phyloP scores from a whole-genome alignment of 1,140 invertebrate species.

The Musca vetustissima region DNA sequence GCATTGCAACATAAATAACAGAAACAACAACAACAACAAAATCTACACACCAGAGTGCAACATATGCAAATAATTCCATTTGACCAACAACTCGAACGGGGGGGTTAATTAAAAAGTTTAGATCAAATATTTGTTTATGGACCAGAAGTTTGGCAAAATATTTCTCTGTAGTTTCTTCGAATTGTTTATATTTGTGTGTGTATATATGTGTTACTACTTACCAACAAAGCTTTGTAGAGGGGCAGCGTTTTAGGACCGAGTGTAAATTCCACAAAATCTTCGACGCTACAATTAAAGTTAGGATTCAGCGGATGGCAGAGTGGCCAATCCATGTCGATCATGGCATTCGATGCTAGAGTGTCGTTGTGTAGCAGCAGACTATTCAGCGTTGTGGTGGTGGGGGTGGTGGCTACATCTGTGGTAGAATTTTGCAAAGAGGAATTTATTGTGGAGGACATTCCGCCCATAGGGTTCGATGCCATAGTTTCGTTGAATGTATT shows the following conservation, averaged over 20 bases:
- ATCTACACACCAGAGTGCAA: too few relatives aligned
- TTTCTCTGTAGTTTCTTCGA: too few relatives aligned
- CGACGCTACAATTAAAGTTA: constrained; percentile 59
- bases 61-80: too few relatives aligned
- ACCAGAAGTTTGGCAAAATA: too few relatives aligned
- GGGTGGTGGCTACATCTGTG: neutral
- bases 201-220: constrained; percentile 33
- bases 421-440: neutral
- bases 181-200: too few relatives aligned
- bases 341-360: neutral
- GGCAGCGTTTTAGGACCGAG: constrained; percentile 59
- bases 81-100: too few relatives aligned
- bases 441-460: neutral
- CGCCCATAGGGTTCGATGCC: neutral
- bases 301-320: constrained; percentile 29
- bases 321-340: neutral
- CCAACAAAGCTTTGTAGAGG: constrained; percentile 56
- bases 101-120: too few relatives aligned
- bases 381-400: neutral
- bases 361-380: neutral
- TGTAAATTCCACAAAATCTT: constrained; percentile 57
- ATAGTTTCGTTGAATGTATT: neutral
- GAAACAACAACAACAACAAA: too few relatives aligned
- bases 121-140: too few relatives aligned
- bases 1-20: too few relatives aligned